Percentiles rank a stretch among this genome's conserved stretches.
phyloP scores from a whole-genome alignment of 2,888 invertebrate species.

The Acronicta psi region DNA sequence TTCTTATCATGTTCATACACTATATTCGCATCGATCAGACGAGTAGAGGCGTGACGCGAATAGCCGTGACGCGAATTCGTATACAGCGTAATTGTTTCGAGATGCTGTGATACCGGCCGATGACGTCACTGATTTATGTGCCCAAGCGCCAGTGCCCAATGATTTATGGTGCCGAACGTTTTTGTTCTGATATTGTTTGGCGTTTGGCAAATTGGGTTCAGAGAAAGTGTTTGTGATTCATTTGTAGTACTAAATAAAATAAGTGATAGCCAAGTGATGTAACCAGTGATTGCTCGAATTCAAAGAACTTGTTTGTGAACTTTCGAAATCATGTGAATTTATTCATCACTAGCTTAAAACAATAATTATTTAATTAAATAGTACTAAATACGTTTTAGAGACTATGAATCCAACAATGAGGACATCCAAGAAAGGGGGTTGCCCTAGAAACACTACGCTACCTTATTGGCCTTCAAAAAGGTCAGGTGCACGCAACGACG shows the following conservation, averaged over 20 bases:
- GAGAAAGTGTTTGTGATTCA: conserved; percentile 18
- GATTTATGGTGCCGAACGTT: conserved; percentile 46
- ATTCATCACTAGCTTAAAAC: too few species aligned
- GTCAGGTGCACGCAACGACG: too few species aligned
- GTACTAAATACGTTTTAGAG: too few species aligned
- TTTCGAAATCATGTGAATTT: too few species aligned
- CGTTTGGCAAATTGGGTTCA: conserved; percentile 45
- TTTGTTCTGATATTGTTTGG: conserved; percentile 51
- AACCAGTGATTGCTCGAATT: too few species aligned
- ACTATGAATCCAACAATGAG: too few species aligned
- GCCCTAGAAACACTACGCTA: too few species aligned
- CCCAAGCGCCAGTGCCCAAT: conserved; percentile 34
- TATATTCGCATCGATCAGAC: conserved; percentile 54
- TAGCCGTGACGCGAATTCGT: conserved; percentile 53
- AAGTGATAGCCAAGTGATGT: too few species aligned
- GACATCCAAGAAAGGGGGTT: too few species aligned
- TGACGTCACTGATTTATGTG: conserved; percentile 57
- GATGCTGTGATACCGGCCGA: conserved; percentile 46
- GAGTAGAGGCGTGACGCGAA: conserved; percentile 47
- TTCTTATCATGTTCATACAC: conserved; percentile 38
- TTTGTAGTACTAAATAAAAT: background rate
- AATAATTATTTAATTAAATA: too few species aligned
- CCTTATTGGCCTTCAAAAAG: too few species aligned
- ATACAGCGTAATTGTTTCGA: conserved; percentile 52
- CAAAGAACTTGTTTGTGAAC: too few species aligned